Evolutionary conservation across 2,113 vertebrate genomes (phyloP), one percentile per base, ranked within the genome.

Genomic region (Dissostichus mawsoni): DNA sequence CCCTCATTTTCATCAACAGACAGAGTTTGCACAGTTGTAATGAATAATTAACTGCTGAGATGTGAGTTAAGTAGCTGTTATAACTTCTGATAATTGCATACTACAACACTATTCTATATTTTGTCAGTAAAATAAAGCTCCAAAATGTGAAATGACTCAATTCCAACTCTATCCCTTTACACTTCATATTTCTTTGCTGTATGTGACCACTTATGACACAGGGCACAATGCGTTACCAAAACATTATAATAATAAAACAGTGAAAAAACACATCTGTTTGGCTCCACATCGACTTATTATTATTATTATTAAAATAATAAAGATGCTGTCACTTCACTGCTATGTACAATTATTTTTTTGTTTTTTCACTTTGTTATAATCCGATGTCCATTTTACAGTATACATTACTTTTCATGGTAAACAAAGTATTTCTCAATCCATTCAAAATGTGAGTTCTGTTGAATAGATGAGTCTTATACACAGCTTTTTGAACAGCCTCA

Each of bases 231-330:
- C 12, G 62, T 80, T 85, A 90, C 76, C 87, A 87, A 89, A 77
- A 65, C 18, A 84, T 55, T 3, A 18, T 90, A 92, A 81, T 90
- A 92, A 81, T 90, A 71, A 87, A 83, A 76, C 62, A 59, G 25
- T 82, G 77, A 81, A 84, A 84, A 86, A 83, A 52, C n/a, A 75
- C 16, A 64, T 36, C 16, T 56, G 14, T 78, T 59, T 23, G 8
- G 7, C 55, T 86, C 52, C 25, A 71, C 55, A 57, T 18, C 53
- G 17, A 68, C 58, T 77, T n/a, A 5, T 14, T 66, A 73, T 69
- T 80, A 88, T 20, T 20, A 20, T n/a, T n/a, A n/a, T n/a, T 69
- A 90, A 87, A 83, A 77, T 23, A 41, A 72, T 64, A 44, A 9
- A 64, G 53, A 72, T 13, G 18, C 47, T 65, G 13, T 74, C 29